These are phyloP conservation scores for Gobio gobio DNA, from an alignment of 2,113 vertebrate species.

Conservation along the genomic window DNA sequence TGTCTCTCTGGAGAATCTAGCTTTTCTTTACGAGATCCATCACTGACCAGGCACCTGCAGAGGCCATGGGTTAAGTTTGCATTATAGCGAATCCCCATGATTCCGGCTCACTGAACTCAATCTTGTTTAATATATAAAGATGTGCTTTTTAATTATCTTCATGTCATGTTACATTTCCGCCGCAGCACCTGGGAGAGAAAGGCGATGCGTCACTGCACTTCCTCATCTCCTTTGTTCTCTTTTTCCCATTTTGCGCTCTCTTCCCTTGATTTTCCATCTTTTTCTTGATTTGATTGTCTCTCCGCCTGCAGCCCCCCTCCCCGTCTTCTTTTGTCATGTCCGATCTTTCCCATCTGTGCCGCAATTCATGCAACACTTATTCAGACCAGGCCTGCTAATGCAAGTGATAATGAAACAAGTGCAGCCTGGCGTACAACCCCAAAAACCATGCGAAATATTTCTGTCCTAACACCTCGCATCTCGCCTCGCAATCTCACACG, in stretches of 20 bases:
- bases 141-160: slow-evolving; percentile 74
- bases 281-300: slow-evolving; percentile 46
- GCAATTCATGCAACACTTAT: slow-evolving; percentile 48
- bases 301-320: slow-evolving; percentile 26
- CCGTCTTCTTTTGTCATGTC: slow-evolving; percentile 46
- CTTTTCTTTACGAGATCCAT: slow-evolving; percentile 63
- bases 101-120: slow-evolving; percentile 56
- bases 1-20: slow-evolving; percentile 38
- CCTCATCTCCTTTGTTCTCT: slow-evolving; percentile 46
- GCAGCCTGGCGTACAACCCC: slow-evolving; percentile 34
- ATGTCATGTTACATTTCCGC: slow-evolving; percentile 72
- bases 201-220: slow-evolving; percentile 60
- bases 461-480: slow-evolving; percentile 34
- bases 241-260: slow-evolving; percentile 38
- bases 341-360: slow-evolving; percentile 43
- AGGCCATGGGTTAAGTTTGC: slow-evolving; percentile 65
- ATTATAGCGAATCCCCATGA: slow-evolving; percentile 71
- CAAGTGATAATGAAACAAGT: slow-evolving; percentile 44
- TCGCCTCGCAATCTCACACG: slow-evolving; percentile 15
- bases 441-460: slow-evolving; percentile 39
- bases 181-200: slow-evolving; percentile 63
- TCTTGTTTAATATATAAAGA: slow-evolving; percentile 69
- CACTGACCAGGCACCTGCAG: slow-evolving; percentile 63
- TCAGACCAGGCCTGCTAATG: slow-evolving; percentile 40
- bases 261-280: slow-evolving; percentile 37